Base-by-base conservation (phyloP, 1,140 invertebrate genomes). In the Augochlora pura region DNA sequence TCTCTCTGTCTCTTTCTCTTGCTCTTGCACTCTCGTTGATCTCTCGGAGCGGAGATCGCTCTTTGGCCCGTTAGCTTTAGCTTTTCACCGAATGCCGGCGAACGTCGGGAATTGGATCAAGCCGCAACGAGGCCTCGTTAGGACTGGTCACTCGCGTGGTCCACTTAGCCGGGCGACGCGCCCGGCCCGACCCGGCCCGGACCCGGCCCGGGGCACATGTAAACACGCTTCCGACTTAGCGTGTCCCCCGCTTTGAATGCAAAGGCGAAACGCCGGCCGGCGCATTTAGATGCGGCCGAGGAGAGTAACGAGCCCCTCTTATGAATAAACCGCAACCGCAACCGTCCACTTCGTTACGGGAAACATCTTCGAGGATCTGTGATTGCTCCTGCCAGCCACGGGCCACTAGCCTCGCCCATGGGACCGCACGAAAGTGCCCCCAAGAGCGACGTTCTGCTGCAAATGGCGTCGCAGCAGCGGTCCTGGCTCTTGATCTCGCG, bases 111-210 rank as follows among this genome's bases (percentile, higher is more conserved):
- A 85, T 85, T 84, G 80, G 75, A 85, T 85, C 82, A 81, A 69
- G 59, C 68, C 68, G 73, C 82, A 81, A 84, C 83, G 82, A 80
- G 78, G 77, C 69, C 32, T 85, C 83, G 78, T 85, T 85, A 85
- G 72, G 68, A 46, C 69, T 67, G 71, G 77, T 67, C 77, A 73
- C 77, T 79, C 71, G 62, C 39, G 27, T 79, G 63, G 70, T 79
- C 27, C 63, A 60, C 70, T 79, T 74, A 66, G 49, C n/a, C 8
- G 49, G 16, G 21, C 25, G 57, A 38, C 70, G 49, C 70, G 49
- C n/a, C 14, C 42, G 42, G 10, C 42, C 9, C 14, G 16, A 21
- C 27, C 14, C 42, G 42, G 10, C 42, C 9, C 14, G 16, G 32
- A 32, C 32, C 32, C 32, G 32, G 4, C 32, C 32, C 32, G 32